A percentile compares a stretch with the other conserved stretches of the same genome.
These are phyloP conservation scores for Tangachromis dhanisi DNA, from an alignment of 2,113 vertebrate species.

Conservation along the genomic window DNA sequence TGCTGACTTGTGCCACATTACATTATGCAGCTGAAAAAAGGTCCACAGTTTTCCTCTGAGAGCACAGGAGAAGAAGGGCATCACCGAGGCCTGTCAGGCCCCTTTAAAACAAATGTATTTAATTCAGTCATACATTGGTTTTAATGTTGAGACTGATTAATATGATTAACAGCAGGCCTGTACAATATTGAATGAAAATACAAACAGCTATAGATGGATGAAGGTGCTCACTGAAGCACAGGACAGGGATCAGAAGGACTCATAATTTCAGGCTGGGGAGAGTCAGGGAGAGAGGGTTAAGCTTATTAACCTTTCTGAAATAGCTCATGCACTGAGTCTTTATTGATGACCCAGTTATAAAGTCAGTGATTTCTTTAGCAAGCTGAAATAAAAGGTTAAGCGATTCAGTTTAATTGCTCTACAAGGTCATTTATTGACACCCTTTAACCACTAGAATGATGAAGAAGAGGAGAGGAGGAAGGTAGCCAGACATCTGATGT, in stretches of 20 bases:
- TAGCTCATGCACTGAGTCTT: constrained; percentile 34
- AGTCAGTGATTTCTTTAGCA: constrained; percentile 65
- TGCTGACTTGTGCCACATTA: not conserved
- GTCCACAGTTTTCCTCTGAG: not conserved
- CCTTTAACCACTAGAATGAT: not conserved
- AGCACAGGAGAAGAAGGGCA: constrained; percentile 12
- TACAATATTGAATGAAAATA: constrained; percentile 51
- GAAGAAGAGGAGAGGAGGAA: not conserved
- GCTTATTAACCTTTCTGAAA: constrained; percentile 72
- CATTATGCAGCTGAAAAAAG: not conserved
- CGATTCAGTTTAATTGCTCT: constrained; percentile 66
- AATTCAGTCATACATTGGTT: constrained; percentile 12
- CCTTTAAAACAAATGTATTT: constrained; percentile 40
- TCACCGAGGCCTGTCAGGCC: not conserved
- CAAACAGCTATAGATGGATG: constrained; percentile 20
- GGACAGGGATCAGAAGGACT: constrained; percentile 3
- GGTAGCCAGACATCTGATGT: not conserved
- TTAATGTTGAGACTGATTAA: constrained; percentile 24
- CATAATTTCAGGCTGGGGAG: not conserved
- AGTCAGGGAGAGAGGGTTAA: constrained; percentile 28
- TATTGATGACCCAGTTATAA: constrained; percentile 70
- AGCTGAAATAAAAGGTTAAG: constrained; percentile 70
- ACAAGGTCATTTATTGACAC: constrained; percentile 51
- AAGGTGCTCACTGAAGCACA: not conserved
- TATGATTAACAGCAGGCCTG: not conserved